Percentiles rank a stretch among this genome's conserved stretches.
Conservation (phyloP, 1,140 invertebrate genomes). For the Macrosteles quadrilineatus region DNA sequence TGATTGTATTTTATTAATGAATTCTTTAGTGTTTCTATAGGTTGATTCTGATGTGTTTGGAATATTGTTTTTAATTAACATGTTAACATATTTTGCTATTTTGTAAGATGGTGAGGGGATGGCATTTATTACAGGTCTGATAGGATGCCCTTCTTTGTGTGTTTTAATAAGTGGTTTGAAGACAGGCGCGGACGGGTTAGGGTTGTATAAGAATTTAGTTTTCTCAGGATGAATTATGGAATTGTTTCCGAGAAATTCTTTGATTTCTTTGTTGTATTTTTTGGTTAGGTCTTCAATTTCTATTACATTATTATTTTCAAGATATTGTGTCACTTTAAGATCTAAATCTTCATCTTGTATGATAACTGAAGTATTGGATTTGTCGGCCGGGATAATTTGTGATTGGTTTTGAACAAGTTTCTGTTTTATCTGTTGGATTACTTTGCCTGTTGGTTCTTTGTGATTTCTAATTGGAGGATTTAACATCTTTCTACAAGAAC, state of each 20-base stretch:
- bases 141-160: background rate
- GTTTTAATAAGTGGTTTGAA: constrained; percentile 9
- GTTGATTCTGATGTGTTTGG: background rate
- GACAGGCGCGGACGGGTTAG: background rate
- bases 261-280: background rate
- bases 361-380: background rate
- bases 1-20: background rate
- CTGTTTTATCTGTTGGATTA: background rate
- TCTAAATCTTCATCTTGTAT: background rate
- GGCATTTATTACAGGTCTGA: background rate
- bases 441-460: too few relatives aligned
- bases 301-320: background rate
- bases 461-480: too few relatives aligned
- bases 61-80: background rate
- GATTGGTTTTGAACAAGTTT: background rate
- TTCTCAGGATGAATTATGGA: background rate
- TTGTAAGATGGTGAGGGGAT: background rate
- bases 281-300: background rate
- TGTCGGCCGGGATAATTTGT: background rate
- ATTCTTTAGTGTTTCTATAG: background rate
- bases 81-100: too few relatives aligned
- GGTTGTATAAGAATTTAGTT: background rate
- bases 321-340: background rate
- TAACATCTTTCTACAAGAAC: too few relatives aligned
- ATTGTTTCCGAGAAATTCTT: background rate